These are phyloP conservation scores for Oscheius sp. DNA, from an alignment of 2,888 invertebrate species.

Conservation along the genomic window DNA sequence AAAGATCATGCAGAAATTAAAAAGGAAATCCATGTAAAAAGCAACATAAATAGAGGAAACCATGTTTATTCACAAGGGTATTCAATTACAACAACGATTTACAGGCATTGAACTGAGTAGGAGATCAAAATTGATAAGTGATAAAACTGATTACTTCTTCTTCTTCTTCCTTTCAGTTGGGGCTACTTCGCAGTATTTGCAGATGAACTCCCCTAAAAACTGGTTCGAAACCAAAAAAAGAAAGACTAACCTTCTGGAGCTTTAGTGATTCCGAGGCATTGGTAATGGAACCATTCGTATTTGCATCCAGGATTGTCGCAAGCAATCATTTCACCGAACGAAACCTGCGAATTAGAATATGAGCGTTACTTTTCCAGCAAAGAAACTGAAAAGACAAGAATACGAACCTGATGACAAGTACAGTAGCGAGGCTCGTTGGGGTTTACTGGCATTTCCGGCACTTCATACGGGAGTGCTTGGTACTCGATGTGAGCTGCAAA, in stretches of 20 bases:
- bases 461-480: constrained; percentile 30
- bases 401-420: constrained; percentile 85
- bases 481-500: constrained; percentile 24
- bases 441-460: constrained; percentile 80
- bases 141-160: not conserved
- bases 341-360: constrained; percentile 77
- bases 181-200: constrained; percentile 73
- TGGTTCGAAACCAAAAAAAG: not conserved
- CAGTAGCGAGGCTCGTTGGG: constrained; percentile 98
- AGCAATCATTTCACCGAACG: constrained; percentile 95
- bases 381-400: constrained; percentile 2
- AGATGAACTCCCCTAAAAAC: constrained; percentile 76
- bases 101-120: not conserved
- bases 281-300: constrained; percentile 78
- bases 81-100: not conserved
- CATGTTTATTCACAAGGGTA: not conserved
- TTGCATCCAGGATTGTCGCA: constrained; percentile 85
- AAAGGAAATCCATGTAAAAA: constrained; percentile 4
- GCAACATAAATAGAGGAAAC: not conserved
- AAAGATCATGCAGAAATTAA: too few relatives aligned
- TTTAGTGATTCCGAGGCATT: constrained; percentile 54
- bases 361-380: not conserved
- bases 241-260: constrained; percentile 45
- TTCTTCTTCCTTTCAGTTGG: not conserved
- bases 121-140: not conserved